Base-by-base conservation (phyloP, 2,113 vertebrate genomes). In the Stegastes partitus region DNA sequence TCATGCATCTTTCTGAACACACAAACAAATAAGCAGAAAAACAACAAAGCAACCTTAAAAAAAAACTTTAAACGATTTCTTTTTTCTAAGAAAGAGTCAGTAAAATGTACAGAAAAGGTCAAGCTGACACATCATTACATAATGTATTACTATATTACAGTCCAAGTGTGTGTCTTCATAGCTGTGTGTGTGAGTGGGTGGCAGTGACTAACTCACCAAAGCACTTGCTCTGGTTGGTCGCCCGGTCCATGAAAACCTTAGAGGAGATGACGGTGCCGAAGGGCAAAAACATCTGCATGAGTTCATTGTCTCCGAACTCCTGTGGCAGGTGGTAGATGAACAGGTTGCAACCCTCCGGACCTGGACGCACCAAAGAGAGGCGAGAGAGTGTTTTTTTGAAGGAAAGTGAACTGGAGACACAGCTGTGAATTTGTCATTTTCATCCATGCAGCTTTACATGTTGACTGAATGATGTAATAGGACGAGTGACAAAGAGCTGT, bases 301-400 rank as follows among this genome's bases (percentile, higher is more conserved):
- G 95, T 91, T 99, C 98, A 23, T 96, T 97, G 95, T 99, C 98
- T 73, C 98, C 98, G 93, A 99, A 99, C 95, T 99, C 98, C 94
- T 99, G 98, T 81, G 98, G 98, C 94, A 99, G 97, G 95, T 99
- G 98, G 96, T 99, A 99, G 95, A 99, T 99, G 95, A 99, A 99
- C 90, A 99, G 96, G 94, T 99, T 99, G 94, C 98, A 99, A 84
- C 98, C 98, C 94, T 99, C 98, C 5, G 98, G 98, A 91, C 98
- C 98, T 99, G 94, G 59, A 91, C 71, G 82, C 34, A 75, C 9
- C 9, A 9, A 19, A 71, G 4, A 79, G 14, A 44, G 42, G 18
- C 31, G 2, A 28, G 51, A 0, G 31, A 58, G 31, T 22, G 51
- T 22, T n/a, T n/a, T n/a, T n/a, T 62, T 44, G 19, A 18, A 1